Conservation (phyloP, 2,797 vertebrate species). For the Labeo calbasu region DNA sequence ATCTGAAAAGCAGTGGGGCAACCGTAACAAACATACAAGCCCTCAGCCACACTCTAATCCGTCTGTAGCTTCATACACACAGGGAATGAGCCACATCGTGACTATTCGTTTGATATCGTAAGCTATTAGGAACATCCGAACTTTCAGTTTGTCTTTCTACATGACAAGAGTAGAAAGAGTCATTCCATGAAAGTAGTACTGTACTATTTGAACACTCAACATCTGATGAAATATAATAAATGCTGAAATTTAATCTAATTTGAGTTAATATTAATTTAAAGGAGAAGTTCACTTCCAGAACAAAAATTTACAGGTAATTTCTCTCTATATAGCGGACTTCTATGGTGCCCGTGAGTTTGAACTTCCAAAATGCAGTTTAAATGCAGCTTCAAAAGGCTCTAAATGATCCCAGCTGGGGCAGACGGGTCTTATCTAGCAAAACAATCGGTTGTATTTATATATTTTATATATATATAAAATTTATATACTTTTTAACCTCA, state of each 20-base stretch:
- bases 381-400: too few species aligned
- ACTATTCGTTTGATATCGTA: slow-evolving; percentile 3
- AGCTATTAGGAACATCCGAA: neutral
- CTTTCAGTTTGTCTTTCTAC: neutral
- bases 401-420: too few species aligned
- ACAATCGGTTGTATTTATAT: too few species aligned
- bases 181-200: neutral
- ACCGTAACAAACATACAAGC: slow-evolving; percentile 32
- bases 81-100: neutral
- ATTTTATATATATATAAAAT: too few species aligned
- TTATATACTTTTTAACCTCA: too few species aligned
- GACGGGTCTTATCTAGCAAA: too few species aligned
- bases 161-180: neutral
- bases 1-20: slow-evolving; percentile 54
- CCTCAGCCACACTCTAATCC: slow-evolving; percentile 28
- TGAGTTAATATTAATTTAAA: neutral
- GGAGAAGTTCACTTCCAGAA: too few species aligned
- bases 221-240: neutral
- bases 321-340: too few species aligned
- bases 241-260: too few species aligned
- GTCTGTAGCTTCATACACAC: neutral
- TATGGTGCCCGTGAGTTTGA: too few species aligned
- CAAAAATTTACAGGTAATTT: too few species aligned
- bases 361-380: too few species aligned
- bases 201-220: neutral